Evolutionary conservation across 2,888 invertebrate species (phyloP).

Genomic region (Congeria kusceri): DNA sequence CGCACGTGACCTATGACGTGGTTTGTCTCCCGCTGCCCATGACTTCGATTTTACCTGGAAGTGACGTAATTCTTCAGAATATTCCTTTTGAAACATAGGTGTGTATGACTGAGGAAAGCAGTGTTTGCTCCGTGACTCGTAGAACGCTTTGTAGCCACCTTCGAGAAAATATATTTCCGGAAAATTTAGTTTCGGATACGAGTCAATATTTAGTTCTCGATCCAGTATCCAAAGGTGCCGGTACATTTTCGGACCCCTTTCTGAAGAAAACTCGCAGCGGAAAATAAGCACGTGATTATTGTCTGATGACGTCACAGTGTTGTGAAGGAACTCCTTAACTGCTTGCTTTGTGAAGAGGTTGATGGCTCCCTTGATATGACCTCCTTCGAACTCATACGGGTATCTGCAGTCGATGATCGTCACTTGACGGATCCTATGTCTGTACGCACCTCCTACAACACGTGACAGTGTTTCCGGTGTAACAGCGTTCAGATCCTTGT

Average conservation of each 20-base stretch:
- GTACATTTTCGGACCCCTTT: background rate
- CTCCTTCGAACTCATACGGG: conserved; percentile 1
- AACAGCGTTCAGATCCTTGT: too few relatives aligned
- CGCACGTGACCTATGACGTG: too few relatives aligned
- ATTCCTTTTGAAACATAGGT: too few relatives aligned
- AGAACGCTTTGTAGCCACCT: background rate
- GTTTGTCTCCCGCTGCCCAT: too few relatives aligned
- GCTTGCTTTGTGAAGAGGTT: conserved; percentile 3
- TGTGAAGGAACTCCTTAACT: background rate
- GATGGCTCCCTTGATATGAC: background rate
- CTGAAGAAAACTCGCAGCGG: background rate
- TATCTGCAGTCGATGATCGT: background rate
- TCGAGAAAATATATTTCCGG: background rate
- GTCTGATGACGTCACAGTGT: background rate
- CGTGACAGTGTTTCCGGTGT: background rate
- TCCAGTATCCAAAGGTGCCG: background rate
- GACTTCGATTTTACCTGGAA: too few relatives aligned
- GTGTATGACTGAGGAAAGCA: too few relatives aligned
- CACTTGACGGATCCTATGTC: background rate
- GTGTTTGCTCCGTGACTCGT: too few relatives aligned
- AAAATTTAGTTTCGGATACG: background rate
- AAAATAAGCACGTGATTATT: conserved; percentile 5
- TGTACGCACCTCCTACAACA: background rate
- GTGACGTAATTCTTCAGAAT: too few relatives aligned
- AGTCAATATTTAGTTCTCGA: background rate